These are phyloP conservation scores for Hystrix brachyura DNA, from an alignment of 2,113 vertebrate species.

Conservation along the genomic window DNA sequence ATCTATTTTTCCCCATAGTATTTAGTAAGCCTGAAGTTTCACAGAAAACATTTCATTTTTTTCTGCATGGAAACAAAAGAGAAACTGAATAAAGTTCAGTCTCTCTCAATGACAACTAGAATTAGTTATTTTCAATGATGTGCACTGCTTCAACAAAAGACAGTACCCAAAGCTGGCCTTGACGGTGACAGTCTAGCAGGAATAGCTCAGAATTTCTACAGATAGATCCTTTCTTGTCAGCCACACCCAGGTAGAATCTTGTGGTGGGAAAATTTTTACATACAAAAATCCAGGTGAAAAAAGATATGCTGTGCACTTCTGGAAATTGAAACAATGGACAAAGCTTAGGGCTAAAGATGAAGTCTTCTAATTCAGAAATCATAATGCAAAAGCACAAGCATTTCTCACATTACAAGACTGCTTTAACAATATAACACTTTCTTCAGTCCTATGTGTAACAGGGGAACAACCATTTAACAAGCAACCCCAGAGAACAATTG, in stretches of 20 bases:
- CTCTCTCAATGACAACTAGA: background rate
- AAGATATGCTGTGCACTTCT: background rate
- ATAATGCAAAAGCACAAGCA: background rate
- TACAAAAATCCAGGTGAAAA: background rate
- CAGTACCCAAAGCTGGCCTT: background rate
- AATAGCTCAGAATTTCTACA: background rate
- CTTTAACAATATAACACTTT: conserved; percentile 74
- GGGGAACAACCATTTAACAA: conserved; percentile 50
- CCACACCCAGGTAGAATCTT: background rate
- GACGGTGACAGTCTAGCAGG: background rate
- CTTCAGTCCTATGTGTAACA: conserved; percentile 27
- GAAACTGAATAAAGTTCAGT: background rate
- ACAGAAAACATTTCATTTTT: background rate
- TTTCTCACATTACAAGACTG: background rate
- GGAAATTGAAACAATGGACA: background rate
- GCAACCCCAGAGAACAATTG: conserved; percentile 76
- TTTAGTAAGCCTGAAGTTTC: background rate
- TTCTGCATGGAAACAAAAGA: background rate
- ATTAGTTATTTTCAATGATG: background rate
- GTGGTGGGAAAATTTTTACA: background rate
- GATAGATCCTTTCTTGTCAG: background rate
- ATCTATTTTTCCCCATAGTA: conserved; percentile 5
- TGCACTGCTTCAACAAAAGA: background rate
- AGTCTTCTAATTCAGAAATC: conserved; percentile 4
- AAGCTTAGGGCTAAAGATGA: background rate